phyloP scores from a whole-genome alignment of 2,113 vertebrate species.

The Carlito syrichta region DNA sequence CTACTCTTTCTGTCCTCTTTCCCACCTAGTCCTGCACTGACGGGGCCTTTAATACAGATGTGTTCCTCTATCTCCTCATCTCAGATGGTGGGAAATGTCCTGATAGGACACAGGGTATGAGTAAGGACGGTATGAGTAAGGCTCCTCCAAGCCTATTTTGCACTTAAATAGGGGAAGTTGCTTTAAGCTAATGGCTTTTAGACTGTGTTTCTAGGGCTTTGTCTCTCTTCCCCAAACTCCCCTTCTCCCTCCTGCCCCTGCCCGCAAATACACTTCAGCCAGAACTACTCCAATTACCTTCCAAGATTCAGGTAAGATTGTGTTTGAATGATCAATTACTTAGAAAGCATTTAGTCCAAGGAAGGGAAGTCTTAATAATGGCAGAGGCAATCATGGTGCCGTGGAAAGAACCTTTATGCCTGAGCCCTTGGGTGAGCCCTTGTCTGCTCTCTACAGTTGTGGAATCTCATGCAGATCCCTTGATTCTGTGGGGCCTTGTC shows the following conservation, averaged over 20 bases:
- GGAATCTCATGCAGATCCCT: neutral
- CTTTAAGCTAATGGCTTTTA: neutral
- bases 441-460: neutral
- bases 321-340: conserved; percentile 8
- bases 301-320: neutral
- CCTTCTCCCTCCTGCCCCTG: neutral
- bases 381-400: neutral
- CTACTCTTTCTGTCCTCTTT: neutral
- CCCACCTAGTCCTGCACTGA: neutral
- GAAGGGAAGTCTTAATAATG: neutral
- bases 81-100: neutral
- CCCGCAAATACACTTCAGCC: neutral
- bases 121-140: neutral
- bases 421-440: neutral
- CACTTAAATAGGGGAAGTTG: neutral
- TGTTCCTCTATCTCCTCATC: neutral
- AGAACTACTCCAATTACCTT: neutral
- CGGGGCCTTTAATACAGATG: neutral
- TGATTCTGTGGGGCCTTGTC: neutral
- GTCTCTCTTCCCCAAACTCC: neutral
- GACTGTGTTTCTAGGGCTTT: conserved; percentile 1
- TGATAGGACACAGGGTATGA: neutral
- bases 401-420: neutral
- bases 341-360: neutral
- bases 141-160: neutral